Conservation (phyloP, 2,797 vertebrate genomes). For the Sebastes wilsoni region DNA sequence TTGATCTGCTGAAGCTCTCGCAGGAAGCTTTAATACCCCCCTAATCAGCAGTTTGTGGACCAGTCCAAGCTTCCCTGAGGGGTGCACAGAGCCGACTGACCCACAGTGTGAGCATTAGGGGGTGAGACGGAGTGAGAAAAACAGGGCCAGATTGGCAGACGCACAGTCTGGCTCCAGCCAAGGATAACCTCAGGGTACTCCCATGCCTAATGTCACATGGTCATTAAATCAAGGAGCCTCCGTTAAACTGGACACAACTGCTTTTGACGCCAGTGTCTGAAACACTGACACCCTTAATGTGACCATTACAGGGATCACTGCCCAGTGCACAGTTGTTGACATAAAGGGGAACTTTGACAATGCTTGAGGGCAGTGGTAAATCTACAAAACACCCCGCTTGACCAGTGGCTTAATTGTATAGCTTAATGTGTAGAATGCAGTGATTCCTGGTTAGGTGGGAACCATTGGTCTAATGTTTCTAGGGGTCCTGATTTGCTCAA, state of each 20-base stretch:
- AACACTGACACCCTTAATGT: conserved; percentile 64
- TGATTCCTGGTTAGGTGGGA: neutral
- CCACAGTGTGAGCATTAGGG: conserved; percentile 48
- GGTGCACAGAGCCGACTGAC: conserved; percentile 45
- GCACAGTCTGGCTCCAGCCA: conserved; percentile 75
- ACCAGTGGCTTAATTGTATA: neutral
- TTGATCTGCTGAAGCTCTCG: conserved; percentile 63
- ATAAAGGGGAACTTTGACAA: conserved; percentile 59
- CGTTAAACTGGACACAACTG: conserved; percentile 60
- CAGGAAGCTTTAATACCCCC: conserved; percentile 59
- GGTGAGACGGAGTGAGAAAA: conserved; percentile 26
- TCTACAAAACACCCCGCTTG: conserved; percentile 7
- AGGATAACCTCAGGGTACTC: conserved; percentile 73
- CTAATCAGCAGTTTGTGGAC: conserved; percentile 64
- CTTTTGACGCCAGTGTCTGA: conserved; percentile 61
- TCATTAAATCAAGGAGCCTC: conserved; percentile 69
- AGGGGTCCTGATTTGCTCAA: neutral
- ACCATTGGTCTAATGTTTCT: neutral
- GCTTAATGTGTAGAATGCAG: neutral
- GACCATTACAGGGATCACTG: conserved; percentile 59
- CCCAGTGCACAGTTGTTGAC: conserved; percentile 45
- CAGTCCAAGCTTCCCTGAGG: conserved; percentile 62
- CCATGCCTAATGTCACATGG: conserved; percentile 59
- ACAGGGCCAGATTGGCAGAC: conserved; percentile 57
- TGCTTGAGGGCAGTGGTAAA: conserved; percentile 55